Evolutionary conservation across 2,113 vertebrate genomes (phyloP).

Genomic region (Vireo altiloquus): DNA sequence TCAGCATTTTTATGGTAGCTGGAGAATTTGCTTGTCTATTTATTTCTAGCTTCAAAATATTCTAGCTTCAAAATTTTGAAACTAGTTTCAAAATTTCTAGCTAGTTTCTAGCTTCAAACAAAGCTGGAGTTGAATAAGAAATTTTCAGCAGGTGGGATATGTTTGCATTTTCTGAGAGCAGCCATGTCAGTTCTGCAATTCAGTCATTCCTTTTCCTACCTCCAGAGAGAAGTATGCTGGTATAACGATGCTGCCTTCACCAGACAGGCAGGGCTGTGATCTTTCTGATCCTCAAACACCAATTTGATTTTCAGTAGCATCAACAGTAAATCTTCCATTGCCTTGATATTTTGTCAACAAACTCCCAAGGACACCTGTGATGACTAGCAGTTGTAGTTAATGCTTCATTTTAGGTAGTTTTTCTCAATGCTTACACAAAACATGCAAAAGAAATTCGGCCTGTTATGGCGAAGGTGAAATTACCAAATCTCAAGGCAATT

Average conservation of each 20-base stretch:
- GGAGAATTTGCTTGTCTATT: not conserved
- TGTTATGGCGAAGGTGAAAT: not conserved
- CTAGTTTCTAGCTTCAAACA: not conserved
- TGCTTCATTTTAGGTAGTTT: not conserved
- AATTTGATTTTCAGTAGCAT: not conserved
- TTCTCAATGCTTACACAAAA: not conserved
- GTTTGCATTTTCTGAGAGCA: not conserved
- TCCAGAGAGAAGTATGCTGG: rapidly evolving
- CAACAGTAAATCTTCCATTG: not conserved
- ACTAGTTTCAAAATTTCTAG: too few species aligned
- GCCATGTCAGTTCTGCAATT: not conserved
- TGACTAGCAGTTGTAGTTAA: not conserved
- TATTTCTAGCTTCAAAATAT: not conserved
- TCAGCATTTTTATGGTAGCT: not conserved
- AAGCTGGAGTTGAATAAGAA: not conserved
- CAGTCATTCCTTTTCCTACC: not conserved
- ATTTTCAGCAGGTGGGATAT: not conserved
- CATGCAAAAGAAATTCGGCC: not conserved
- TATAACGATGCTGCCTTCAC: not conserved
- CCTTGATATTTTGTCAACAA: not conserved
- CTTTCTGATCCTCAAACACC: not conserved
- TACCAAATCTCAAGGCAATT: not conserved
- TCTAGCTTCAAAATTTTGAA: too few species aligned
- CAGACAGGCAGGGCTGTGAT: not conserved
- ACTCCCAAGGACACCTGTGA: not conserved